Evolutionary conservation across 2,113 vertebrate genomes (phyloP).

Genomic region (Clarias batrachus): DNA sequence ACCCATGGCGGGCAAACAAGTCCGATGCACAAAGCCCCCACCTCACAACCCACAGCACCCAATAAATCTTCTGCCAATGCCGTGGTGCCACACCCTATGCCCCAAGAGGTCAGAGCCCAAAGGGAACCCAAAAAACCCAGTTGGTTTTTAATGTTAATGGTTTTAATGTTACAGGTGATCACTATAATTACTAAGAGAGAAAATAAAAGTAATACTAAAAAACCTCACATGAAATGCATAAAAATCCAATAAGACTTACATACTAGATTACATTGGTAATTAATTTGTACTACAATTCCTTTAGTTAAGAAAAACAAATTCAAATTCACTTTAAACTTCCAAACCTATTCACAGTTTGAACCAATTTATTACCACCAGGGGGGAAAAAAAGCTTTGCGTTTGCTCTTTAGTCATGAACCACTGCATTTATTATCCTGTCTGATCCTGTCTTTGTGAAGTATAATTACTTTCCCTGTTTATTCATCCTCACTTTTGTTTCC

Average conservation of each 20-base stretch:
- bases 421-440: slow-evolving; percentile 38
- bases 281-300: not conserved
- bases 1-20: too few relatives aligned
- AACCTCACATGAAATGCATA: not conserved
- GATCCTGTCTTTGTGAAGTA: slow-evolving; percentile 20
- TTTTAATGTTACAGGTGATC: too few relatives aligned
- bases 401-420: not conserved
- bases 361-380: not conserved
- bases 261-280: not conserved
- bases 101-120: too few relatives aligned
- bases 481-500: slow-evolving; percentile 13
- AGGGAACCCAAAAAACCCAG: too few relatives aligned
- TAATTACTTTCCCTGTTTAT: slow-evolving; percentile 33
- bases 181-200: not conserved
- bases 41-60: too few relatives aligned
- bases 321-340: not conserved
- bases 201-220: not conserved
- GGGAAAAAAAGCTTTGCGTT: not conserved
- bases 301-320: not conserved
- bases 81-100: too few relatives aligned
- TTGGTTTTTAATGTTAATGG: too few relatives aligned
- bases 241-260: not conserved
- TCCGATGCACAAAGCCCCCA: too few relatives aligned
- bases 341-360: not conserved
- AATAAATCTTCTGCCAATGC: too few relatives aligned